Percentiles rank a stretch among this genome's conserved stretches.
Conservation (phyloP, 2,113 vertebrate genomes). For the Sebastes fasciatus region DNA sequence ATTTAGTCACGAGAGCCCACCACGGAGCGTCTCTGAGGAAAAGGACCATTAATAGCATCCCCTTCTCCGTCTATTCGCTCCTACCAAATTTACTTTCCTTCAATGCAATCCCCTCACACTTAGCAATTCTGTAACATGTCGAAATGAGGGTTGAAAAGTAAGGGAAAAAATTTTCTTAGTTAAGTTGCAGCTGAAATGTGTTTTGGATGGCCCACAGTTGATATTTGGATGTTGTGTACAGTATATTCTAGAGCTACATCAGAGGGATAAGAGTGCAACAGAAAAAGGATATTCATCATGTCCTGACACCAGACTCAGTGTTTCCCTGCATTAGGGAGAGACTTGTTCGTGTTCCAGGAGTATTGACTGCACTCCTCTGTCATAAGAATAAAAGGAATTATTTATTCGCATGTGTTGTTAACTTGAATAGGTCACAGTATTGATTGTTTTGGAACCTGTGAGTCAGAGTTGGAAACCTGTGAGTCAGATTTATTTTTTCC, state of each 20-base stretch:
- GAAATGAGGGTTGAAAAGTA: constrained; percentile 3
- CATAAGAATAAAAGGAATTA: not conserved
- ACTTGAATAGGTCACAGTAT: constrained; percentile 42
- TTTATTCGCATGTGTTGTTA: constrained; percentile 28
- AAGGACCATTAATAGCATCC: constrained; percentile 31
- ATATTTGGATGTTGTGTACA: constrained; percentile 10
- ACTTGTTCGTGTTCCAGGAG: constrained; percentile 19
- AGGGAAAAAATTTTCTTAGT: not conserved
- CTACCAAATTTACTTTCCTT: constrained; percentile 3
- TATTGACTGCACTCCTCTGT: constrained; percentile 18
- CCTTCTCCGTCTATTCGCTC: constrained; percentile 16
- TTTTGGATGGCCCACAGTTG: constrained; percentile 10
- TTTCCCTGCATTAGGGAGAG: not conserved
- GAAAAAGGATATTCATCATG: not conserved
- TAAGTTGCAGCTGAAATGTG: constrained; percentile 8
- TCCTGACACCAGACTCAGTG: not conserved
- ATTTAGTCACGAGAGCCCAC: constrained; percentile 41
- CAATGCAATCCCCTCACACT: constrained; percentile 3
- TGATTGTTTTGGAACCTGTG: constrained; percentile 39
- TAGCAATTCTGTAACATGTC: constrained; percentile 20
- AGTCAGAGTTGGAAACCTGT: constrained; percentile 1
- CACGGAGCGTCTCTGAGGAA: constrained; percentile 28
- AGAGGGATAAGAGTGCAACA: not conserved
- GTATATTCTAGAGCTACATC: not conserved
- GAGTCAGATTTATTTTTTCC: not conserved